phyloP scores from a whole-genome alignment of 2,888 invertebrate species.

The Xestia rhomboidea region DNA sequence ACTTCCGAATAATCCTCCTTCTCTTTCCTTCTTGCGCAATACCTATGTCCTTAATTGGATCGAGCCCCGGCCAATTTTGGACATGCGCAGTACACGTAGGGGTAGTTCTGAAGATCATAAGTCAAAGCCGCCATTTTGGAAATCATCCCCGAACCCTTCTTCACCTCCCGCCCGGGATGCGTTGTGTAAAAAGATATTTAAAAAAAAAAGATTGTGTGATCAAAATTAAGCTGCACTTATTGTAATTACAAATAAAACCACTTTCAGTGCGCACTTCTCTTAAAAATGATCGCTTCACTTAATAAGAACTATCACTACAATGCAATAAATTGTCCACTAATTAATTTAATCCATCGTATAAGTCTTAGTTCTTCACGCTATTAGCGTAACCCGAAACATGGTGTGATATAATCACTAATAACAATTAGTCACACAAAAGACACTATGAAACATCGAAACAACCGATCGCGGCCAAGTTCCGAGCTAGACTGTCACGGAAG shows the following conservation, averaged over 20 bases:
- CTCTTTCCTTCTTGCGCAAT: neutral
- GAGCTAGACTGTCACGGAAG: slow-evolving; percentile 2
- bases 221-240: neutral
- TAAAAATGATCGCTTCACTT: slow-evolving; percentile 4
- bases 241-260: neutral
- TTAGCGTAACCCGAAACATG: too few relatives aligned
- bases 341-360: neutral
- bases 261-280: neutral
- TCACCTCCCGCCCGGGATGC: neutral
- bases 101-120: neutral
- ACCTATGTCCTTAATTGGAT: neutral
- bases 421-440: neutral
- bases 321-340: neutral
- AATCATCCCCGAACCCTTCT: neutral
- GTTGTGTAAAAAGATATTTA: neutral
- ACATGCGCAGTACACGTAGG: slow-evolving; percentile 34
- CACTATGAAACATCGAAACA: neutral
- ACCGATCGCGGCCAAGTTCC: neutral
- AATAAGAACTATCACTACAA: neutral
- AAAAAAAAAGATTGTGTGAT: neutral
- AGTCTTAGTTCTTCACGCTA: neutral
- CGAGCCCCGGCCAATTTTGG: slow-evolving; percentile 13
- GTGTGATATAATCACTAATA: neutral
- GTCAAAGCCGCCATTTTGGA: slow-evolving; percentile 26
- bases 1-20: neutral